These are phyloP conservation scores for Chitala chitala DNA, from an alignment of 2,113 vertebrate species.

Conservation along the genomic window DNA sequence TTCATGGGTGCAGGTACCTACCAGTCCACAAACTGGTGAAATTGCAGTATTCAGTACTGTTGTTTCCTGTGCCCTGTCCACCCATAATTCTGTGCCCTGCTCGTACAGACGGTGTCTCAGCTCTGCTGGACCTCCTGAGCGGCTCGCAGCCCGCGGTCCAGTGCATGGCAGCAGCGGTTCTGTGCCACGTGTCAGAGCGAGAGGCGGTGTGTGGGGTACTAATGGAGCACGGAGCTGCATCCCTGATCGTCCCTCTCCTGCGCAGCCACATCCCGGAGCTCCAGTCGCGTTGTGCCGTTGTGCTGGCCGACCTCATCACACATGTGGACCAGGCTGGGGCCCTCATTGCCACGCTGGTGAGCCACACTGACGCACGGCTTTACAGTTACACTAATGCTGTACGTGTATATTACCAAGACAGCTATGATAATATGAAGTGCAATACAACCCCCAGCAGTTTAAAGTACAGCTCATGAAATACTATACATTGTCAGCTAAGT, in stretches of 20 bases:
- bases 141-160: slow-evolving; percentile 42
- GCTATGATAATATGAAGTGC: too few relatives aligned
- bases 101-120: slow-evolving; percentile 55
- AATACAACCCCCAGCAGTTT: too few relatives aligned
- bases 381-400: too few relatives aligned
- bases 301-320: slow-evolving; percentile 61
- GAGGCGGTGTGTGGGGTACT: slow-evolving; percentile 40
- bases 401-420: too few relatives aligned
- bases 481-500: too few relatives aligned
- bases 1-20: slow-evolving; percentile 63
- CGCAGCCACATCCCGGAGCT: slow-evolving; percentile 50
- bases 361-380: too few relatives aligned
- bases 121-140: slow-evolving; percentile 54
- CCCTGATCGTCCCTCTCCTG: slow-evolving; percentile 53
- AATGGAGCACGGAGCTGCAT: slow-evolving; percentile 48
- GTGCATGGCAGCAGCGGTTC: slow-evolving; percentile 54
- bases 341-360: slow-evolving; percentile 54
- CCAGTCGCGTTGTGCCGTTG: slow-evolving; percentile 58
- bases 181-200: slow-evolving; percentile 63
- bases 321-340: slow-evolving; percentile 44
- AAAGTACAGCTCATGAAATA: too few relatives aligned
- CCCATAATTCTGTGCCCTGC: background rate
- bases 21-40: too few relatives aligned
- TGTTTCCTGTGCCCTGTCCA: too few relatives aligned
- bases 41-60: too few relatives aligned